A percentile compares a stretch with the other conserved stretches of the same genome.
Conservation (phyloP, 1,140 invertebrate species). For the Drosophila mojavensis region DNA sequence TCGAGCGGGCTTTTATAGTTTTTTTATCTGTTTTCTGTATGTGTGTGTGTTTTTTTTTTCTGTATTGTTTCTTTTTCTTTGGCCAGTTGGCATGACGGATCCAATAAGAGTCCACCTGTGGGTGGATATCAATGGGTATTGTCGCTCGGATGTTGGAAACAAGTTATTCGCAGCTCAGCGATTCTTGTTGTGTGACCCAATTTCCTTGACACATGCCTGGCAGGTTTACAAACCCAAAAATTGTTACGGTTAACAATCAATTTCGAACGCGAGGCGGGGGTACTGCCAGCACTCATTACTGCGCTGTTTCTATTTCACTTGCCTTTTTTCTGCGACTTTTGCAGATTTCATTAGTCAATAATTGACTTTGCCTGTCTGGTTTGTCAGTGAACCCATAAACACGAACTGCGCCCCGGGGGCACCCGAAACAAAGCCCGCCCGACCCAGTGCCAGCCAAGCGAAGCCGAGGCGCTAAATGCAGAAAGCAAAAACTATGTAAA, state of each 20-base stretch:
- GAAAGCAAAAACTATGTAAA: slow-evolving; percentile 5
- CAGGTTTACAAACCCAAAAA: slow-evolving; percentile 77
- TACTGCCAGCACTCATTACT: slow-evolving; percentile 61
- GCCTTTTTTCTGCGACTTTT: slow-evolving; percentile 28
- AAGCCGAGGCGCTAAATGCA: slow-evolving; percentile 44
- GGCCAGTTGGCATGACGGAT: slow-evolving; percentile 67
- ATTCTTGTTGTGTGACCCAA: slow-evolving; percentile 71
- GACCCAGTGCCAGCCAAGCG: slow-evolving; percentile 29
- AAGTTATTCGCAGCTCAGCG: slow-evolving; percentile 52
- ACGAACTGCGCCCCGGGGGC: slow-evolving; percentile 62
- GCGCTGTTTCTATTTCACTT: slow-evolving; percentile 24
- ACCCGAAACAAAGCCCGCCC: slow-evolving; percentile 30
- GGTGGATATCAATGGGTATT: slow-evolving; percentile 58
- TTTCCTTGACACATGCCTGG: slow-evolving; percentile 81
- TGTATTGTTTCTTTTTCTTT: slow-evolving; percentile 4
- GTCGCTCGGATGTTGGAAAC: slow-evolving; percentile 54
- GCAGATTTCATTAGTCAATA: slow-evolving; percentile 80
- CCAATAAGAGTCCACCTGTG: slow-evolving; percentile 66
- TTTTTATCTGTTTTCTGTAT: too few species aligned
- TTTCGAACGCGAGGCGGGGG: slow-evolving; percentile 50
- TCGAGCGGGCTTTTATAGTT: slow-evolving; percentile 38
- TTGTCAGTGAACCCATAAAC: slow-evolving; percentile 71
- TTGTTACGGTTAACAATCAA: slow-evolving; percentile 81
- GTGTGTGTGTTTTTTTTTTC: too few species aligned
- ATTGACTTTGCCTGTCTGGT: slow-evolving; percentile 77